Base-by-base conservation (phyloP, 2,113 vertebrate genomes). In the Gobiocypris rarus region DNA sequence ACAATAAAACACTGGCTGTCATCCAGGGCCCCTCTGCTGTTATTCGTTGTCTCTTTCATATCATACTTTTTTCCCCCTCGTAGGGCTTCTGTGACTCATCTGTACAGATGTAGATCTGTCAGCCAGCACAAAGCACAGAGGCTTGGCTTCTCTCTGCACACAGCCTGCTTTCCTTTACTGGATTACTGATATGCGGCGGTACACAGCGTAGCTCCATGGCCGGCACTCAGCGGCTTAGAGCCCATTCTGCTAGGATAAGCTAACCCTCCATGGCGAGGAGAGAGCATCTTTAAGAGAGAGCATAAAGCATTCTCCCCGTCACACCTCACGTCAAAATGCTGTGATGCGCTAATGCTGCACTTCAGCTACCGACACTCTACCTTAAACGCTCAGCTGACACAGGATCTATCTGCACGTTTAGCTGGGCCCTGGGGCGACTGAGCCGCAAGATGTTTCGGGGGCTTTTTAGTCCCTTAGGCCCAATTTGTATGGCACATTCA, bases 31-130 rank as follows among this genome's bases (percentile, higher is more conserved):
- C 14, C 28, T 67, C 63, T 19, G 31, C 77, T 75, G 52, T 65
- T 71, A 48, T 69, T 67, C 73, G 6, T 54, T 75, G 77, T 76
- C 61, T 45, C 65, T 82, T 48, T 73, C 28, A 67, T 45, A 78
- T 13, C 19, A 24, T 65, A 52, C 52, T 2, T 52, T 38, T 65
- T n/a, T 91, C 90, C 91, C 84, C 86, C 86, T 91, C 22, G 45
- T 13, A 71, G 69, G 88, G 87, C 81, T 87, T 89, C 88, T 83
- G 65, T 86, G 88, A 88, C 91, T 90, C 91, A 92, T 92, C 89
- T 90, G 82, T 89, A 87, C 89, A 92, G 92, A 93, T 92, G 90
- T 89, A 84, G 91, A 92, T 93, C 92, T 91, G 90, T 92, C 90
- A 91, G 89, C 90, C 88, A 84, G 87, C 89, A 86, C 87, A 89